A percentile compares a stretch with the other conserved stretches of the same genome.
phyloP scores from a whole-genome alignment of 2,888 invertebrate species.

The Andrena chrysosceles region DNA sequence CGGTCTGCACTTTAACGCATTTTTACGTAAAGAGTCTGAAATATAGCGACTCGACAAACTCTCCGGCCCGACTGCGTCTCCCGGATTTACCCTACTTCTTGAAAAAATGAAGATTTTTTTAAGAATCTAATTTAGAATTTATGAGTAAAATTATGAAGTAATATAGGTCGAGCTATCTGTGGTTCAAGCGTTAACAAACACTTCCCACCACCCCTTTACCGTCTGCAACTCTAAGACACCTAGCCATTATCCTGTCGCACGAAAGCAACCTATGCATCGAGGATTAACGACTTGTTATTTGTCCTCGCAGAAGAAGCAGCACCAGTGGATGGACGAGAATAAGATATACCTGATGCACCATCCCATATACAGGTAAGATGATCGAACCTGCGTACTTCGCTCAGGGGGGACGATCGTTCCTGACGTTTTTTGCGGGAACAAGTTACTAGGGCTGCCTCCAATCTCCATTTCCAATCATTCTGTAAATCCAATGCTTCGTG shows the following conservation, averaged over 20 bases:
- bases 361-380: slow-evolving; percentile 92
- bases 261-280: slow-evolving; percentile 4
- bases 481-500: not conserved
- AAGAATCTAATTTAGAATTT: too few species aligned
- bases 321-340: slow-evolving; percentile 91
- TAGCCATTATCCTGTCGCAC: not conserved
- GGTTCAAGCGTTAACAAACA: too few species aligned
- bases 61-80: too few species aligned
- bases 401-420: slow-evolving; percentile 23
- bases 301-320: slow-evolving; percentile 89
- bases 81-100: too few species aligned
- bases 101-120: too few species aligned
- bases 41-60: too few species aligned
- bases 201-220: not conserved
- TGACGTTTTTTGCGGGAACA: slow-evolving; percentile 10
- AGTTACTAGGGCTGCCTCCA: not conserved
- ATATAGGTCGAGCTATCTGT: too few species aligned
- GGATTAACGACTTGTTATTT: slow-evolving; percentile 50
- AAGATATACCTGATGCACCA: slow-evolving; percentile 94
- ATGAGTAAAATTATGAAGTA: too few species aligned
- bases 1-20: too few species aligned
- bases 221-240: not conserved
- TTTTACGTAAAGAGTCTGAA: too few species aligned
- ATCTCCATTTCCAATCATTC: slow-evolving; percentile 10
- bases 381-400: slow-evolving; percentile 9